Percentiles rank a stretch among this genome's conserved stretches.
Evolutionary conservation across 2,113 vertebrate species (phyloP).

Genomic region (Hydrochoerus hydrochaeris): DNA sequence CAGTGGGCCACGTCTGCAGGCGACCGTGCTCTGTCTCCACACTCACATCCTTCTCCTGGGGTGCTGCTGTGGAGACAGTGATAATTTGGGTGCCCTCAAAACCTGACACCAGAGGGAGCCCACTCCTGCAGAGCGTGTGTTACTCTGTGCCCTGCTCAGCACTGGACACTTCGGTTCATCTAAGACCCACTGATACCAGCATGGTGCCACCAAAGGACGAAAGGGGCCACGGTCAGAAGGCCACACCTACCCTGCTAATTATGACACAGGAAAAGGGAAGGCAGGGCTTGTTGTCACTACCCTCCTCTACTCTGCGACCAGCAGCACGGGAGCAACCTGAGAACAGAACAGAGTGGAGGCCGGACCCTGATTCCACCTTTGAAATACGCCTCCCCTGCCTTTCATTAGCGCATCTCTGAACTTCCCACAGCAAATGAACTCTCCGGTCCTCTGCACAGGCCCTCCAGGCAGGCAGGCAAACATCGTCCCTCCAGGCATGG

Average conservation of each 20-base stretch:
- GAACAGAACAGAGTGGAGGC: background rate
- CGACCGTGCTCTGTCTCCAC: background rate
- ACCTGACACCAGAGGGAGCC: too few species aligned
- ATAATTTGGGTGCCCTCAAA: background rate
- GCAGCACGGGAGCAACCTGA: background rate
- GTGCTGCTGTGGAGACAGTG: background rate
- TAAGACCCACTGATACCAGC: fast-evolving
- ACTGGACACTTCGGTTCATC: fast-evolving
- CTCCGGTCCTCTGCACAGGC: fast-evolving
- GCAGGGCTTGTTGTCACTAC: fast-evolving
- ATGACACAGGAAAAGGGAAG: background rate
- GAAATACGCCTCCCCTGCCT: background rate
- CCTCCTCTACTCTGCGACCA: background rate
- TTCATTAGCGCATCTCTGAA: background rate
- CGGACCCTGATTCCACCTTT: background rate
- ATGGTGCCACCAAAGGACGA: background rate
- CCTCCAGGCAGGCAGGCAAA: background rate
- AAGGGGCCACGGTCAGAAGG: background rate
- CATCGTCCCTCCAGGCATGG: background rate
- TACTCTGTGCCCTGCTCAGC: background rate
- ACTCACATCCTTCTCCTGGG: background rate
- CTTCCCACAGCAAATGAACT: background rate
- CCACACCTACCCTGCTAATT: background rate
- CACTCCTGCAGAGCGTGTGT: fast-evolving
- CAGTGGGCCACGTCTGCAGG: background rate